Conservation (phyloP, 2,888 invertebrate species). For the Heliconius ismenius region DNA sequence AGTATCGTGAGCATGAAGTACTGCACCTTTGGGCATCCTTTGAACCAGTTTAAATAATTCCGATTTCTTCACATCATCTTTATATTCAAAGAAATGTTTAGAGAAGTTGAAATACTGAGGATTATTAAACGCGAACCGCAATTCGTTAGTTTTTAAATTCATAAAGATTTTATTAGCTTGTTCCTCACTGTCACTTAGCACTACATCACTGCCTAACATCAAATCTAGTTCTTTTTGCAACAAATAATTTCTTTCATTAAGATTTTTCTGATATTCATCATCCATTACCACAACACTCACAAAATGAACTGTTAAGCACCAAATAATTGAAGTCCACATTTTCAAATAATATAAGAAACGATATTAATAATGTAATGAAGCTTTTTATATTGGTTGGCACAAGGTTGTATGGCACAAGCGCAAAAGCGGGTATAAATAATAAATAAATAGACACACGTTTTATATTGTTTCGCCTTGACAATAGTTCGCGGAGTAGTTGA, state of each 20-base stretch:
- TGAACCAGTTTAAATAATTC: slow-evolving; percentile 84
- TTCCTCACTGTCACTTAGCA: slow-evolving; percentile 76
- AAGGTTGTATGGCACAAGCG: slow-evolving; percentile 42
- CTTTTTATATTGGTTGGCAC: slow-evolving; percentile 40
- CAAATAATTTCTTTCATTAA: slow-evolving; percentile 68
- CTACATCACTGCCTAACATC: slow-evolving; percentile 79
- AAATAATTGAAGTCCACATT: slow-evolving; percentile 53
- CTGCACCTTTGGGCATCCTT: slow-evolving; percentile 88
- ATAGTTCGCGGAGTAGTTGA: neutral
- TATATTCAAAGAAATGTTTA: slow-evolving; percentile 85
- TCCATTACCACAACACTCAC: slow-evolving; percentile 29
- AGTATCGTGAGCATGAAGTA: slow-evolving; percentile 86
- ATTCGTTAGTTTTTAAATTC: slow-evolving; percentile 77
- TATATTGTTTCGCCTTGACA: slow-evolving; percentile 8
- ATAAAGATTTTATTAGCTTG: slow-evolving; percentile 82
- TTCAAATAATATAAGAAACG: slow-evolving; percentile 25
- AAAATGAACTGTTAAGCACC: slow-evolving; percentile 31
- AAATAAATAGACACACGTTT: slow-evolving; percentile 18
- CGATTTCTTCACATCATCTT: slow-evolving; percentile 81
- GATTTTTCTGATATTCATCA: slow-evolving; percentile 47
- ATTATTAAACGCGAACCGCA: slow-evolving; percentile 70
- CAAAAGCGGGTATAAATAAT: slow-evolving; percentile 22
- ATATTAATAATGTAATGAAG: slow-evolving; percentile 15
- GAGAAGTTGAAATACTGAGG: slow-evolving; percentile 83
- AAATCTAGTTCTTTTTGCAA: slow-evolving; percentile 71